Conservation (phyloP, 2,797 vertebrate species). For the Todus mexicanus region DNA sequence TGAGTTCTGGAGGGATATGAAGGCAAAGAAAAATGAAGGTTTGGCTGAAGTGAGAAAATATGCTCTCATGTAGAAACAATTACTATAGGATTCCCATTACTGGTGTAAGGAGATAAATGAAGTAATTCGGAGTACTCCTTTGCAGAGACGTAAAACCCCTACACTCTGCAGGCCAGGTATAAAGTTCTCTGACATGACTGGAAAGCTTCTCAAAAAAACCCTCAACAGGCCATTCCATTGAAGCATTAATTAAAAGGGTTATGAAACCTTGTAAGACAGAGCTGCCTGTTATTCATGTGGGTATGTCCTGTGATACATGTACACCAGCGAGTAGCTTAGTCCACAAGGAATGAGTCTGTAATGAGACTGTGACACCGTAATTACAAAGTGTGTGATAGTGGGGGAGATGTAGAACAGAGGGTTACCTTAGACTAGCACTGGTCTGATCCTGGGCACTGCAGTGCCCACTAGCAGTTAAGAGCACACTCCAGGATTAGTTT, state of each 20-base stretch:
- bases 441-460: background rate
- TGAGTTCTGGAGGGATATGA: background rate
- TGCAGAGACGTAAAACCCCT: background rate
- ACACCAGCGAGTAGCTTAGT: background rate
- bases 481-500: background rate
- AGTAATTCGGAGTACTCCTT: background rate
- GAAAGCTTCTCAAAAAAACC: background rate
- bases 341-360: background rate
- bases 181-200: background rate
- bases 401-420: background rate
- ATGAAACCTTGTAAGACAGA: background rate
- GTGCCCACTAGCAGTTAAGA: background rate
- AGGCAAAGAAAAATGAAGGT: background rate
- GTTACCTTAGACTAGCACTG: background rate
- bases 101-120: background rate
- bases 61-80: rapidly evolving
- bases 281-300: background rate
- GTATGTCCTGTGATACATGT: background rate
- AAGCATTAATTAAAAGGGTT: background rate
- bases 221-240: background rate
- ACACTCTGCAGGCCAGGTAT: background rate
- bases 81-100: background rate
- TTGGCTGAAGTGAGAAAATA: background rate
- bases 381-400: background rate
- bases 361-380: background rate